phyloP scores from a whole-genome alignment of 2,113 vertebrate genomes.

The Thomomys bottae region DNA sequence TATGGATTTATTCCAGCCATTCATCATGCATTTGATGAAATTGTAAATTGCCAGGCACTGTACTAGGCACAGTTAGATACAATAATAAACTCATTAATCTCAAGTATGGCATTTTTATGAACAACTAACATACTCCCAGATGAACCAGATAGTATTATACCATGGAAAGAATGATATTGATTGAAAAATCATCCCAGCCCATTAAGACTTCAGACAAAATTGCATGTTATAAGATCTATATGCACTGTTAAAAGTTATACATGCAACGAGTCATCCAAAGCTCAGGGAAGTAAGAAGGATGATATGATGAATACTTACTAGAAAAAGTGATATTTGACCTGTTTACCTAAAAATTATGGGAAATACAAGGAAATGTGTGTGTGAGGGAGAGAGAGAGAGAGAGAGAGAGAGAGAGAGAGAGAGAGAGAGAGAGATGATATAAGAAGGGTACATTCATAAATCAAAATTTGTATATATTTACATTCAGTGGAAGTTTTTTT shows the following conservation, averaged over 20 bases:
- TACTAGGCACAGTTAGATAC: neutral
- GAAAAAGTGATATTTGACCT: neutral
- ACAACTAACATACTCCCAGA: neutral
- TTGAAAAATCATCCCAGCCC: neutral
- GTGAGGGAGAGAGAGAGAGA: neutral
- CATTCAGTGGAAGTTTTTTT: neutral
- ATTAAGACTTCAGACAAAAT: neutral
- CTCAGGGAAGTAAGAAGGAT: rapidly evolving
- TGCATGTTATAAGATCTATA: neutral
- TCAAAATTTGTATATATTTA: neutral
- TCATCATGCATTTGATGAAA: neutral
- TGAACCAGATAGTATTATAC: neutral
- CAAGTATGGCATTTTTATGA: neutral
- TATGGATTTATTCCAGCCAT: neutral
- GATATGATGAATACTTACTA: neutral
- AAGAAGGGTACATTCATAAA: neutral
- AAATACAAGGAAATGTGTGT: rapidly evolving
- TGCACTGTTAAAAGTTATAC: neutral
- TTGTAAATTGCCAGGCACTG: neutral
- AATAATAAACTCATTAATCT: neutral
- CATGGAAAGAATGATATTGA: neutral
- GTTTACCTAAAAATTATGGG: neutral
- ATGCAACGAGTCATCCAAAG: rapidly evolving
- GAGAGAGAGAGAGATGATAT: neutral
- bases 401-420: constrained; percentile 7